Conservation (phyloP, 2,888 invertebrate species). For the Andrena bicolor region DNA sequence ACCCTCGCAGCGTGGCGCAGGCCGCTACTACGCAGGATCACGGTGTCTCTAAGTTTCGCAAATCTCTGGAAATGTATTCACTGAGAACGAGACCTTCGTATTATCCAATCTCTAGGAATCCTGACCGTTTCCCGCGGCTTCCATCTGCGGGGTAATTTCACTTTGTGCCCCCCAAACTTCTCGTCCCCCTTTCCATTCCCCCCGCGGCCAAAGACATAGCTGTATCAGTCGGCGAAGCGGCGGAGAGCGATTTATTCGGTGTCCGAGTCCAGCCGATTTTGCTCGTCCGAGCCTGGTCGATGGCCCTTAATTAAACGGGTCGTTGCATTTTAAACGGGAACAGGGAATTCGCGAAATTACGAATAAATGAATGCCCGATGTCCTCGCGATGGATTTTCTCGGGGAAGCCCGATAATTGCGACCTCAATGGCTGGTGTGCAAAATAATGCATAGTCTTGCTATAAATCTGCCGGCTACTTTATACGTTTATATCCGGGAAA, state of each 20-base stretch:
- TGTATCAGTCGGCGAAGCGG: not conserved
- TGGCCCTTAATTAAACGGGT: slow-evolving; percentile 60
- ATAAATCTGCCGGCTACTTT: not conserved
- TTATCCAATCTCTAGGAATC: slow-evolving; percentile 63
- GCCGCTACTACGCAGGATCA: not conserved
- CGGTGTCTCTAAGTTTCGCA: slow-evolving; percentile 58
- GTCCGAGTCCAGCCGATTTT: slow-evolving; percentile 50
- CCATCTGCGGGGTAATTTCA: slow-evolving; percentile 61
- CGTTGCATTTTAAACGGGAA: slow-evolving; percentile 56
- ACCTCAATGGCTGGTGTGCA: not conserved
- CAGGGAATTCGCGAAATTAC: slow-evolving; percentile 43
- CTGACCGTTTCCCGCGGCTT: slow-evolving; percentile 60
- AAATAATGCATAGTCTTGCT: slow-evolving; percentile 1
- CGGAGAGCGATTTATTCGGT: slow-evolving; percentile 60
- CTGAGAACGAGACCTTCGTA: slow-evolving; percentile 29
- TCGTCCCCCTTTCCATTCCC: not conserved
- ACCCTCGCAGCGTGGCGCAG: not conserved
- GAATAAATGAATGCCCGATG: slow-evolving; percentile 51
- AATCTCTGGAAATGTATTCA: slow-evolving; percentile 67
- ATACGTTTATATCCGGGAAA: not conserved
- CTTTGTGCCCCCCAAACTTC: not conserved
- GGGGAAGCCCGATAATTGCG: slow-evolving; percentile 21
- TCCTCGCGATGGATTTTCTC: not conserved
- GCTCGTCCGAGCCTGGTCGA: slow-evolving; percentile 18
- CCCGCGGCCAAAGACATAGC: slow-evolving; percentile 7